Conservation (phyloP, 2,113 vertebrate genomes). For the Charadrius vociferus region DNA sequence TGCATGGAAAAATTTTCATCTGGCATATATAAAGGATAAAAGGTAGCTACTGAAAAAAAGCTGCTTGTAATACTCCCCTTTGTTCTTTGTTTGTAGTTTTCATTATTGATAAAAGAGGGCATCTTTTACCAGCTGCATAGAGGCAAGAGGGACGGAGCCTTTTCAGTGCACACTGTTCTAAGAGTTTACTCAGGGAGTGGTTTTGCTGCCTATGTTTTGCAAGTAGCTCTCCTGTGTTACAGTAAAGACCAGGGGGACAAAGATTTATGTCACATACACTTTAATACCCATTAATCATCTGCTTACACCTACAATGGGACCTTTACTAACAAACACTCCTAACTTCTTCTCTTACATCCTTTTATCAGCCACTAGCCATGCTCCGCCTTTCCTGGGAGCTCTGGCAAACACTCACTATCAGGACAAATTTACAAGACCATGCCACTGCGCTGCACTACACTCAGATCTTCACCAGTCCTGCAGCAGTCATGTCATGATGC, state of each 20-base stretch:
- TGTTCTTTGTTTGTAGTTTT: not conserved
- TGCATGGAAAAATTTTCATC: not conserved
- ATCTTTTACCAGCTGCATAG: not conserved
- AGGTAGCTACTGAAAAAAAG: not conserved
- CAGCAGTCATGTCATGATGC: not conserved
- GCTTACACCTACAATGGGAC: not conserved
- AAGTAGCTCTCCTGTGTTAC: not conserved
- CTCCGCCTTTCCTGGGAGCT: not conserved
- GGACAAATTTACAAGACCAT: not conserved
- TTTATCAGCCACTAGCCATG: not conserved
- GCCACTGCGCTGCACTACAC: fast-evolving
- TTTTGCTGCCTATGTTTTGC: not conserved
- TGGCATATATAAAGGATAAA: not conserved
- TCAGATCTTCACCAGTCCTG: not conserved
- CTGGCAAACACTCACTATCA: not conserved
- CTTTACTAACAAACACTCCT: not conserved
- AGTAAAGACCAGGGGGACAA: not conserved
- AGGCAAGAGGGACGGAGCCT: not conserved
- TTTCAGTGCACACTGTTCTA: not conserved
- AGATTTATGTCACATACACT: not conserved
- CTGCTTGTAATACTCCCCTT: not conserved
- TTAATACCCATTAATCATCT: not conserved
- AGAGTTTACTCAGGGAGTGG: not conserved
- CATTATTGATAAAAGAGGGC: not conserved
- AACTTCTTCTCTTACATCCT: not conserved